A percentile compares a stretch with the other conserved stretches of the same genome.
These are phyloP conservation scores for Caenorhabditis brenneri DNA, from an alignment of 1,140 invertebrate species.

Conservation along the genomic window DNA sequence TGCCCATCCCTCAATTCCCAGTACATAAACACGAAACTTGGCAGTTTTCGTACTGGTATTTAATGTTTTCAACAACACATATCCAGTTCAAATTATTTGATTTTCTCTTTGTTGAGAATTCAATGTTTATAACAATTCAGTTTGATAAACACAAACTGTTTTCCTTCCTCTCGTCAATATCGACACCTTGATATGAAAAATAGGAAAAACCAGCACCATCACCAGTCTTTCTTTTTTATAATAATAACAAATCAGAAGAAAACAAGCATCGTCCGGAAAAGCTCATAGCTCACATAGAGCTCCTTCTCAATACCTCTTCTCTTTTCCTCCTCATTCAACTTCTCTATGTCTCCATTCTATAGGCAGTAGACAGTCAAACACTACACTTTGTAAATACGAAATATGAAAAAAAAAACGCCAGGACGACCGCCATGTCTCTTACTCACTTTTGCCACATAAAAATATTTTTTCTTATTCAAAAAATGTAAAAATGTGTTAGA, in stretches of 20 bases:
- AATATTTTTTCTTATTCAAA: neutral
- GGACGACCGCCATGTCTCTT: neutral
- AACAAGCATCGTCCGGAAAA: too few species aligned
- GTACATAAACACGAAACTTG: neutral
- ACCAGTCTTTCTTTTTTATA: too few species aligned
- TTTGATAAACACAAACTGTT: neutral
- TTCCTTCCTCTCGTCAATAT: neutral
- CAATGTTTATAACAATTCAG: too few species aligned
- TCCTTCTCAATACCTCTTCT: neutral
- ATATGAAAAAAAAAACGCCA: too few species aligned
- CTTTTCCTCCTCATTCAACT: neutral
- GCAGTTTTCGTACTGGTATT: too few species aligned
- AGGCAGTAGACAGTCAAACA: neutral
- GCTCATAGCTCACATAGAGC: neutral
- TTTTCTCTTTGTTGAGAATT: neutral
- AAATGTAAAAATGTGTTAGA: too few species aligned
- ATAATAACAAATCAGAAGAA: too few species aligned
- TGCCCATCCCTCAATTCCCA: too few species aligned
- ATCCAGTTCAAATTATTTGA: neutral
- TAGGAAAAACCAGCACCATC: too few species aligned
- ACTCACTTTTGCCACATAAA: neutral
- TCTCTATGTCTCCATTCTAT: neutral
- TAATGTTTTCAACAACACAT: too few species aligned
- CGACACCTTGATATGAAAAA: too few species aligned
- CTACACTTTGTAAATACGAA: neutral